phyloP scores from a whole-genome alignment of 1,140 invertebrate species.

The Callitettix versicolor region DNA sequence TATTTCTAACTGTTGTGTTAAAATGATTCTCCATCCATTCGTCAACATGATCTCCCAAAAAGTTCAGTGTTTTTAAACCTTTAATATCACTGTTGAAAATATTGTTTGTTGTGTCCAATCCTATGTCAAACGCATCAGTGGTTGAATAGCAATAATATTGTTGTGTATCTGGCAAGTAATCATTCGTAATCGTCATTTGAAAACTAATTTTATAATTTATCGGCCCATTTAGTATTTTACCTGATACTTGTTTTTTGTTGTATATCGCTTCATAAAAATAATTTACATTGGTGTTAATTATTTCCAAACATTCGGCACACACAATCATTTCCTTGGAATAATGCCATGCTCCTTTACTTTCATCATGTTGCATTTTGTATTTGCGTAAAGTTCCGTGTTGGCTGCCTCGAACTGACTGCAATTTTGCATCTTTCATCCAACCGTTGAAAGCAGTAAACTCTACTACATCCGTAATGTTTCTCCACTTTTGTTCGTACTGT shows the following conservation, averaged over 20 bases:
- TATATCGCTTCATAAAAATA: constrained; percentile 10
- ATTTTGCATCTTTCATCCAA: constrained; percentile 4
- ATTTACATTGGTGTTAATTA: not conserved
- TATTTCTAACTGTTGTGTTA: constrained; percentile 1
- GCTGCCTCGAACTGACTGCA: not conserved
- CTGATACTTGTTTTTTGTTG: constrained; percentile 2
- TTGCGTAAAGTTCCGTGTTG: too few species aligned
- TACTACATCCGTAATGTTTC: not conserved
- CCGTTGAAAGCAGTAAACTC: constrained; percentile 12
- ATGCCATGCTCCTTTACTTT: too few species aligned
- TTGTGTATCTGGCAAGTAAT: not conserved
- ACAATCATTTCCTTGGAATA: constrained; percentile 2
- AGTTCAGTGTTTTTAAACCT: constrained; percentile 2
- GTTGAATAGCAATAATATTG: not conserved
- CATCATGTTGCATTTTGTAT: too few species aligned
- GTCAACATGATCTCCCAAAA: constrained; percentile 13
- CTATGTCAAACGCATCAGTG: not conserved
- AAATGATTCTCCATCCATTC: constrained; percentile 12
- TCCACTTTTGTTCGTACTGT: not conserved
- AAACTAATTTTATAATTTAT: not conserved
- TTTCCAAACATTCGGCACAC: constrained; percentile 1
- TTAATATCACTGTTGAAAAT: not conserved
- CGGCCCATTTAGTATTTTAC: not conserved
- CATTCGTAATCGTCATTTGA: constrained; percentile 2
- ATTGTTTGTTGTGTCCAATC: not conserved